Base-by-base conservation (phyloP, 2,113 vertebrate species). In the Mastomys natalensis region DNA sequence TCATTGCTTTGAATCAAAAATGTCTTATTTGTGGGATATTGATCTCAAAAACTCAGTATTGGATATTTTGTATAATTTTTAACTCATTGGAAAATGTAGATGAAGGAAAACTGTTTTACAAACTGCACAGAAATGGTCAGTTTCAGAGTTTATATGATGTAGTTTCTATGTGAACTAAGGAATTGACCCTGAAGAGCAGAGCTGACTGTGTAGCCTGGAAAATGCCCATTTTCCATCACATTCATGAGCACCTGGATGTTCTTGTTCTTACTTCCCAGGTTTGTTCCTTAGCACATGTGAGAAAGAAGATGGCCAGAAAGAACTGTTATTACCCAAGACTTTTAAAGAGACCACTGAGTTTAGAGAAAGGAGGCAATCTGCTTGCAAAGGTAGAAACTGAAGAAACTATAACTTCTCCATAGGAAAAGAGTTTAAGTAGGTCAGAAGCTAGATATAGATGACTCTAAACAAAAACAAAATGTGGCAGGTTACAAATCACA, bases 31-130 rank as follows among this genome's bases (percentile, higher is more conserved):
- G 8, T 29, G 5, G 22, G 15, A 2, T 31, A n/a, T 78, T 58
- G 9, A 72, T 95, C 24, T n/a, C 17, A 48, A 22, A 45, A 1
- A 12, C 11, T 37, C 16, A 91, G 37, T 40, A 37, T 66, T 93
- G 58, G 12, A 68, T 5, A 62, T 96, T 92, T 92, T 77, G 7
- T 70, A 60, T 77, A 93, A 89, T 87, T 95, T 88, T 89, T n/a
- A n/a, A 22, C 24, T 94, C 80, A 82, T 2, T 74, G 66, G 87
- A 92, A 95, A 92, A 93, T 17, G 10, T 29, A 93, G n/a, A 87
- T 87, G 94, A 96, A 76, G 95, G 11, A 51, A 53, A 76, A 72
- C 34, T 24, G 60, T 94, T 96, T 93, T 91, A 89, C 43, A 91
- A 78, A 87, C 19, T 64, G 3, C 64, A 92, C 62, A 96, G 73